Base-by-base conservation (phyloP, 2,113 vertebrate genomes). In the Epinephelus fuscoguttatus region DNA sequence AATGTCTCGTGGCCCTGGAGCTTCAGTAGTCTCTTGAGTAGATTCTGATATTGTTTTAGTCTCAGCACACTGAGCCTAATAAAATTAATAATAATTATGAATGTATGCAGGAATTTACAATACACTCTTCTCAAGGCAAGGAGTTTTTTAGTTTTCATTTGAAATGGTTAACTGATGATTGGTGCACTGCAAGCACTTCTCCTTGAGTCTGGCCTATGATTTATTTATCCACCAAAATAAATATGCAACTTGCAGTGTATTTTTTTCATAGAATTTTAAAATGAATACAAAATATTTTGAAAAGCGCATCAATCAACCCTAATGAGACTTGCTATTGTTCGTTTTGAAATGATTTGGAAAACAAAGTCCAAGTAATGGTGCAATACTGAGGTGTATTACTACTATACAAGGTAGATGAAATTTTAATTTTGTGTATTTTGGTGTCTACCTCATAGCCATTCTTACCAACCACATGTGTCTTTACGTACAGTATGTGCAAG, bases 11-110 rank as follows among this genome's bases (percentile, higher is more conserved):
- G 8, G 25, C 73, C n/a, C 55, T 56, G 12, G 70, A 68, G 83
- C 68, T 70, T 74, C 3, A 90, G 33, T 81, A 76, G 49, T 84
- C 90, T 74, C 66, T 57, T 21, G 78, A 84, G 89, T 19, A 53
- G 17, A 2, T 61, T 52, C 59, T 79, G 45, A 61, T 70, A 64
- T 71, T 79, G 30, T 25, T 76, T 27, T 14, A 59, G 18, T 21
- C 33, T 40, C 61, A 72, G 18, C 15, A 68, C 23, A 66, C 23
- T 70, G 25, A 52, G 18, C n/a, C n/a, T 55, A 52, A 53, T 62
- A 2, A 11, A 61, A 77, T 81, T 67, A 70, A 72, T 57, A 37
- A 37, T 1, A 75, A 56, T 3, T 45, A 37, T 33, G 2, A 66
- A 33, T 18, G n/a, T 52, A 47, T 37, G 3, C 3, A 37, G 42